A percentile compares a stretch with the other conserved stretches of the same genome.
These are phyloP conservation scores for Cistogaster globosa DNA, from an alignment of 2,888 invertebrate species.

Conservation along the genomic window DNA sequence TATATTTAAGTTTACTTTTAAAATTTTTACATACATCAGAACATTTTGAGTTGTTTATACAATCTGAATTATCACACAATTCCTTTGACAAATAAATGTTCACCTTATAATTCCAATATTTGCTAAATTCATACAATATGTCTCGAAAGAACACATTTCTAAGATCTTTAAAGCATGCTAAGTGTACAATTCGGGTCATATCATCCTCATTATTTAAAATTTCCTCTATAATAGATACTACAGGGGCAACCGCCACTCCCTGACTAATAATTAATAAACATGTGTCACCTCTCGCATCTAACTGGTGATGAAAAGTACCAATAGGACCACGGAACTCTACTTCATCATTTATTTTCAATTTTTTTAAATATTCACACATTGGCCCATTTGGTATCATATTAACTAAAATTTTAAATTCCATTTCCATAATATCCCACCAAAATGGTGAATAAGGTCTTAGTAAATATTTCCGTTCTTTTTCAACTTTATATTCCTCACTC, in stretches of 20 bases:
- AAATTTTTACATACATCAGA: constrained; percentile 74
- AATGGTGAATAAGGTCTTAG: constrained; percentile 82
- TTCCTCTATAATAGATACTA: constrained; percentile 86
- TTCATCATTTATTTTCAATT: constrained; percentile 83
- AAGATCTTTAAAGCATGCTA: constrained; percentile 86
- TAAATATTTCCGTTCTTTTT: constrained; percentile 66
- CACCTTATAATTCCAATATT: constrained; percentile 90
- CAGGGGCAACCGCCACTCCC: constrained; percentile 90
- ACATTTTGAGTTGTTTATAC: constrained; percentile 61
- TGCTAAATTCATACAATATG: constrained; percentile 85
- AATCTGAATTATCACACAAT: constrained; percentile 69
- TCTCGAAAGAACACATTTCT: constrained; percentile 86
- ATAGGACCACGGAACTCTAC: constrained; percentile 90
- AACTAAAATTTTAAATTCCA: constrained; percentile 85
- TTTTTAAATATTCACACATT: constrained; percentile 85
- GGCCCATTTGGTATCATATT: constrained; percentile 85
- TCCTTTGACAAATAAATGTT: constrained; percentile 85
- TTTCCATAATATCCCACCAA: constrained; percentile 75
- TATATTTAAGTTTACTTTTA: constrained; percentile 76
- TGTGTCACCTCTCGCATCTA: constrained; percentile 55
- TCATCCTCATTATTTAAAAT: constrained; percentile 88
- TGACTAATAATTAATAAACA: constrained; percentile 85
- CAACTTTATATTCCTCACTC: background rate
- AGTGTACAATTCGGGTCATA: constrained; percentile 86
- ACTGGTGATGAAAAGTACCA: constrained; percentile 74